Base-by-base conservation (phyloP, 1,140 invertebrate species). In the Sycophaga agraensis region DNA sequence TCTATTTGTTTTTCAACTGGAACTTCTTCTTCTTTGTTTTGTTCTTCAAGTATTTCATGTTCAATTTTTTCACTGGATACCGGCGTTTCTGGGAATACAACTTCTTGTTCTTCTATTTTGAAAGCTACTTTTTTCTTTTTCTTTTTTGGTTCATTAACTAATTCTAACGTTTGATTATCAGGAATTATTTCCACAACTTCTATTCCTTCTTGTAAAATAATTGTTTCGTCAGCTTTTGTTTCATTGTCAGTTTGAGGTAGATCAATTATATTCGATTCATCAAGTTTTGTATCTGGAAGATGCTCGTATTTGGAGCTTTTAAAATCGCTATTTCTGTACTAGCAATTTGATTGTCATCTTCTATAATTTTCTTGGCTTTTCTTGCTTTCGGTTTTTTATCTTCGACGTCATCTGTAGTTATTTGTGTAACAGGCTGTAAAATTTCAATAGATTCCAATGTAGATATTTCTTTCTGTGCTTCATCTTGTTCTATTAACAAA, bases 361-460 rank as follows among this genome's bases (percentile, higher is more conserved):
- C 82, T 11, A 77, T 74, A 37, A 79, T 79, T 72, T 83, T 79
- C 5, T 79, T 82, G 0, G 78, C 73, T 67, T 48, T 45, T 55
- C 59, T 63, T 11, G 61, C 64, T 55, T 63, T 22, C 0, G 58
- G 16, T 39, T 55, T 63, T 7, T 40, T 19, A 34, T 70, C 66
- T 21, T 62, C 21, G 9, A 43, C 48, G 8, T 31, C 11, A 6
- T 31, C 5, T 31, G 28, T 31, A 31, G 28, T 6, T 11, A 31
- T 31, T 31, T 31, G 5, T 11, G 28, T 4, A 31, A 31, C 5
- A 31, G 28, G 28, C 11, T 31, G 28, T 11, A 31, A 6, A 6
- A 11, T 31, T 11, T 31, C 28, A 31, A 31, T 11, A 31, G 28
- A 31, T 31, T 31, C 28, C 28, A 31, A 31, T 31, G 11, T 6